Percentiles rank a stretch among this genome's conserved stretches.
Conservation (phyloP, 1,140 invertebrate genomes). For the Lepidurus packardi region DNA sequence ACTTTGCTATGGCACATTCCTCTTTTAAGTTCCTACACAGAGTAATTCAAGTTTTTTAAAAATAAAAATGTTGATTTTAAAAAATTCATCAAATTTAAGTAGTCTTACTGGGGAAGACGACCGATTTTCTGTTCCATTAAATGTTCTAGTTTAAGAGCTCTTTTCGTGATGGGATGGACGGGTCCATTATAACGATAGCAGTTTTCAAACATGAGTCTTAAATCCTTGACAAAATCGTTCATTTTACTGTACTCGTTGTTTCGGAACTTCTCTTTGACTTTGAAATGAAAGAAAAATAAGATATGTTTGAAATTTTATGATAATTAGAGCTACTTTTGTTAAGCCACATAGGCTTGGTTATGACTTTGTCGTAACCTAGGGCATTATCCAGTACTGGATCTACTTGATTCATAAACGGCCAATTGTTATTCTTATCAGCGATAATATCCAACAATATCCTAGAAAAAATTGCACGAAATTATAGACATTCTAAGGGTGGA, state of each 20-base stretch:
- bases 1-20: constrained; percentile 26
- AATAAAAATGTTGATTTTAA: background rate
- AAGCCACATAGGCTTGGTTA: constrained; percentile 47
- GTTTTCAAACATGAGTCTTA: constrained; percentile 51
- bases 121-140: constrained; percentile 50
- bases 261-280: constrained; percentile 49
- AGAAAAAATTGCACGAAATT: background rate
- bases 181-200: constrained; percentile 52
- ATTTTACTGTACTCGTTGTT: constrained; percentile 45
- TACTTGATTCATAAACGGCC: constrained; percentile 44
- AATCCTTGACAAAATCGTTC: constrained; percentile 48
- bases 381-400: constrained; percentile 41
- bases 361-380: constrained; percentile 45
- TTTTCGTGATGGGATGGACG: constrained; percentile 47
- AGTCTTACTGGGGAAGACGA: constrained; percentile 45
- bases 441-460: constrained; percentile 26
- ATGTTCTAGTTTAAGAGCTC: constrained; percentile 48
- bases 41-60: background rate
- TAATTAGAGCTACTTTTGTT: constrained; percentile 43
- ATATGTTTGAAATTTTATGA: background rate
- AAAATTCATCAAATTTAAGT: no score
- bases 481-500: background rate
- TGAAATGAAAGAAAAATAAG: constrained; percentile 36
- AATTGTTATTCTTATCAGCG: constrained; percentile 38
- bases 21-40: constrained; percentile 27